Base-by-base conservation (phyloP, 1,140 invertebrate genomes). In the Formica exsecta region DNA sequence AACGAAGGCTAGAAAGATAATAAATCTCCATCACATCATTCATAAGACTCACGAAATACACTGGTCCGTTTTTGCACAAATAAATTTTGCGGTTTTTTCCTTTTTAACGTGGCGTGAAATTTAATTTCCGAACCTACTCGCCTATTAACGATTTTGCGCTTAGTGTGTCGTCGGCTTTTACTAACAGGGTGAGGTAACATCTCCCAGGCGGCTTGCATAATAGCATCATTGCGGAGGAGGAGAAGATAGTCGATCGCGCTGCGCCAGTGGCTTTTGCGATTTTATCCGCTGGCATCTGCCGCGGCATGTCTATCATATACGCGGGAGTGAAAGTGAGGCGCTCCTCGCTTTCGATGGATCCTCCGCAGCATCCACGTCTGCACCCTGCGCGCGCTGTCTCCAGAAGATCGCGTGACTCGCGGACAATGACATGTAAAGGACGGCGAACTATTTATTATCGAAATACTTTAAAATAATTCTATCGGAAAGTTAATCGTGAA, bases 301-400 rank as follows among this genome's bases (percentile, higher is more conserved):
- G 66, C 75, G 89, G 81, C 88, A 80, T 86, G 90, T 92, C 93
- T 87, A 90, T 92, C 92, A 62, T 62, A 65, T 38, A 83, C 87
- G 59, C 76, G 87, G 70, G 89, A 93, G 93, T 94, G 93, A 94
- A 94, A 94, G 93, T 94, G 89, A 91, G 80, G 85, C 87, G 66
- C 89, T 88, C 70, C 61, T 81, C 41, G 71, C 86, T 51, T 29
- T 86, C 61, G 62, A 87, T 11, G 51, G 38, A 83, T 74, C 80
- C 65, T 73, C 25, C 41, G 86, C 89, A 84, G 65, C 88, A 86
- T 86, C 87, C 76, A 29, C 85, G 85, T n/a, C 36, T 54, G 62
- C 62, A 41, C 32, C 79, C 54, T 51, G 22, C 22, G 71, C 32
- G 32, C 13, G 54, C 66, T 36, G 29, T 76, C 54, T 64, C 57